A percentile compares a stretch with the other conserved stretches of the same genome.
phyloP scores from a whole-genome alignment of 1,140 invertebrate species.

The Pollicipes pollicipes region DNA sequence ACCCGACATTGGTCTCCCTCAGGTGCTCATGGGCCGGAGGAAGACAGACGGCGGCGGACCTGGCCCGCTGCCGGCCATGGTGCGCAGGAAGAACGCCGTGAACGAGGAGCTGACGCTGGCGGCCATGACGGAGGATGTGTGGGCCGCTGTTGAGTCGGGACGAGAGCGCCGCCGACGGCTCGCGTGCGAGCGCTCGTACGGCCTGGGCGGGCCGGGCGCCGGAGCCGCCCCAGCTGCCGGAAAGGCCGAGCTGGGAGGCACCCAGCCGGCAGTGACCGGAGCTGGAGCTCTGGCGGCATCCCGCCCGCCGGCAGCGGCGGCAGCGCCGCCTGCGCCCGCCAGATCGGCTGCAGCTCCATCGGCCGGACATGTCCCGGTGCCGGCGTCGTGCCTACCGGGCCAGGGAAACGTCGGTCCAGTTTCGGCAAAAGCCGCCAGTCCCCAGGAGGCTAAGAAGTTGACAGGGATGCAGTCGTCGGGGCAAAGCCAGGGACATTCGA shows the following conservation, averaged over 20 bases:
- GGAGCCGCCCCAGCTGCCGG: too few relatives aligned
- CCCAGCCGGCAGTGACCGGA: not conserved
- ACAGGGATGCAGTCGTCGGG: too few relatives aligned
- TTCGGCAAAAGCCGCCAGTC: not conserved
- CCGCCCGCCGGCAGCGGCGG: too few relatives aligned
- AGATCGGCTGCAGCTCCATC: not conserved
- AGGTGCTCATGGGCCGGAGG: not conserved
- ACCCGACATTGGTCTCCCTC: not conserved
- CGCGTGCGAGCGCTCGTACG: not conserved
- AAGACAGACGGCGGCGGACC: not conserved
- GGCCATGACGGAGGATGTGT: not conserved
- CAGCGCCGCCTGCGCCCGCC: too few relatives aligned
- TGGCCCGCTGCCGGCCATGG: not conserved
- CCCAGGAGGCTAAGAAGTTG: too few relatives aligned
- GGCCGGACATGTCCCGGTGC: too few relatives aligned
- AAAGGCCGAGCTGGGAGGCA: too few relatives aligned
- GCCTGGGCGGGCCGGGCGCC: not conserved
- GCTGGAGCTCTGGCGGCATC: not conserved
- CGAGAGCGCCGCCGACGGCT: not conserved
- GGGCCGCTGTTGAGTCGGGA: not conserved
- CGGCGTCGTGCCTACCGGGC: too few relatives aligned
- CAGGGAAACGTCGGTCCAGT: too few relatives aligned
- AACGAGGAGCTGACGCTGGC: constrained; percentile 1
- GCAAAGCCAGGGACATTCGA: too few relatives aligned
- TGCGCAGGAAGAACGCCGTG: not conserved